A percentile compares a stretch with the other conserved stretches of the same genome.
phyloP scores from a whole-genome alignment of 2,113 vertebrate genomes.

The Tympanuchus pallidicinctus region DNA sequence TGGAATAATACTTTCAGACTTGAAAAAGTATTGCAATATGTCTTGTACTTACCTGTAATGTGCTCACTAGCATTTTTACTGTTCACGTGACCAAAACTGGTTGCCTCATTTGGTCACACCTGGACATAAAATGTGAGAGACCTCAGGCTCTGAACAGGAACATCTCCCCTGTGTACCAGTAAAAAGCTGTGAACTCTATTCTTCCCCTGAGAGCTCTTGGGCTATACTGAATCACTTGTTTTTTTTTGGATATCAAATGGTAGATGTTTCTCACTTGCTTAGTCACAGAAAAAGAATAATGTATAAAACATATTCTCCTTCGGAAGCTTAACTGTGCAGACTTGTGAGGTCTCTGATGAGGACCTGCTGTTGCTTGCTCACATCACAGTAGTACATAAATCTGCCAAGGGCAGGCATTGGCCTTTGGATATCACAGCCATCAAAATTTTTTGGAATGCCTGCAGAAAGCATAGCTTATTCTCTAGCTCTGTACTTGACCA shows the following conservation, averaged over 20 bases:
- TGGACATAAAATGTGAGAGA: background rate
- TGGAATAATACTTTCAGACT: background rate
- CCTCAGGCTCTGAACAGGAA: background rate
- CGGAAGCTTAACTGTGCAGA: background rate
- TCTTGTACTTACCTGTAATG: fast-evolving
- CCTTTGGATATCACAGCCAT: background rate
- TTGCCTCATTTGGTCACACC: background rate
- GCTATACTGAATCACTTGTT: background rate
- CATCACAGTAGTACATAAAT: background rate
- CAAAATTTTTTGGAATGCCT: background rate
- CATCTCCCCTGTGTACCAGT: background rate
- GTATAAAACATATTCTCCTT: background rate
- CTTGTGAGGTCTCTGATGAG: background rate
- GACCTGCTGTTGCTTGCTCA: background rate
- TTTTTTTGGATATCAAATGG: background rate
- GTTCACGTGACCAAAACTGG: background rate
- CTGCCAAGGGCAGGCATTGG: background rate
- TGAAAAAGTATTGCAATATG: background rate
- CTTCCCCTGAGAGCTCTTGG: background rate
- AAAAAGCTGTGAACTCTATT: background rate
- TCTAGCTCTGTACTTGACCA: background rate
- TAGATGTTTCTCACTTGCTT: background rate
- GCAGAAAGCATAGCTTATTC: constrained; percentile 17
- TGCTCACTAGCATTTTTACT: background rate
- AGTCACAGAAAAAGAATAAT: background rate